These are phyloP conservation scores for Hylaea fasciaria DNA, from an alignment of 2,888 invertebrate species.

Conservation along the genomic window DNA sequence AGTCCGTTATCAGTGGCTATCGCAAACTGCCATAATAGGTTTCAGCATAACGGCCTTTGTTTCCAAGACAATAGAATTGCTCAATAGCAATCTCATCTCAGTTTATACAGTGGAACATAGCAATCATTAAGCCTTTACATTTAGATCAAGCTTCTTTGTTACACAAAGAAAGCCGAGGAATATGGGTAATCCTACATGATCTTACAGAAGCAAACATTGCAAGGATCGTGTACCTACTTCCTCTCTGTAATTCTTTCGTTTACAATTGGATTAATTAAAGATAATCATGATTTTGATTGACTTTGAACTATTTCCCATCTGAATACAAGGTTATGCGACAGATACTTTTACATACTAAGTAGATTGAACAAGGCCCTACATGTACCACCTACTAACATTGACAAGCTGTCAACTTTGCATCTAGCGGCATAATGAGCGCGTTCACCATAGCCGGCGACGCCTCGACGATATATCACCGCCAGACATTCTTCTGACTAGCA, in stretches of 20 bases:
- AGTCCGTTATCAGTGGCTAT: conserved; percentile 20
- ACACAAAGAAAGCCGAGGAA: background rate
- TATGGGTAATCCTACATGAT: conserved; percentile 2
- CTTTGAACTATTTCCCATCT: conserved; percentile 13
- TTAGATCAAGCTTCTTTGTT: background rate
- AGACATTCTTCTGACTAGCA: conserved; percentile 47
- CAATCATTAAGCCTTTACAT: background rate
- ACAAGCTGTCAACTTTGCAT: conserved; percentile 34
- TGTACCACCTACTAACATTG: conserved; percentile 37
- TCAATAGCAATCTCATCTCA: conserved; percentile 4
- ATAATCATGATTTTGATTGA: conserved; percentile 13
- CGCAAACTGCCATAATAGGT: conserved; percentile 12
- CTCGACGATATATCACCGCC: conserved; percentile 38
- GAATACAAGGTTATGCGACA: conserved; percentile 19
- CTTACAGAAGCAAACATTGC: conserved; percentile 5
- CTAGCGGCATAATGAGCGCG: conserved; percentile 36
- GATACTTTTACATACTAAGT: conserved; percentile 9
- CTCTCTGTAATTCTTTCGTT: conserved; percentile 7
- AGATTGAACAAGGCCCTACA: conserved; percentile 10
- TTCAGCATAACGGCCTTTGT: conserved; percentile 7
- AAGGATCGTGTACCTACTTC: conserved; percentile 6
- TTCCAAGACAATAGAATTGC: conserved; percentile 26
- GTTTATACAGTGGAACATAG: conserved; percentile 1
- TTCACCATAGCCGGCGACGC: conserved; percentile 40
- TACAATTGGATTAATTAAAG: conserved; percentile 8